Evolutionary conservation across 2,113 vertebrate species (phyloP).

Genomic region (Podarcis muralis): DNA sequence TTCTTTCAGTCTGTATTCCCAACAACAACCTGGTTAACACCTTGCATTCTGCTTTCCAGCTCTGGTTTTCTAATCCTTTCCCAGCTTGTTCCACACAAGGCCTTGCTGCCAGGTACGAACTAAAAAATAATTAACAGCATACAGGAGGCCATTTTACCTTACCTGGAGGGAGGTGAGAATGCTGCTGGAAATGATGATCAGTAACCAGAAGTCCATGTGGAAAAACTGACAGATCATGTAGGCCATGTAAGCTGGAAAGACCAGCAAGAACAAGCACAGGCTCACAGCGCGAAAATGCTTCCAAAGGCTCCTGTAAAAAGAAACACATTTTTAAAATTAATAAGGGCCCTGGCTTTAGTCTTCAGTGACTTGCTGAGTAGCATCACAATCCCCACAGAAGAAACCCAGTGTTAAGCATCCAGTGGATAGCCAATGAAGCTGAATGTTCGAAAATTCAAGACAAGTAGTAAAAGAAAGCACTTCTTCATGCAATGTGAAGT

Average conservation of each 20-base stretch:
- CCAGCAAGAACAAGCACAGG: conserved; percentile 91
- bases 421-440: no score
- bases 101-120: background rate
- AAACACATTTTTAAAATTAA: conserved; percentile 2
- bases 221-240: conserved; percentile 99
- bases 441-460: no score
- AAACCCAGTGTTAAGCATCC: background rate
- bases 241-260: conserved; percentile 97
- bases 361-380: background rate
- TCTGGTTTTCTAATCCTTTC: background rate
- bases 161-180: conserved; percentile 98
- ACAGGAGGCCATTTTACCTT: conserved; percentile 24
- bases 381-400: background rate
- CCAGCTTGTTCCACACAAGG: background rate
- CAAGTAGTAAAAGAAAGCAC: no score
- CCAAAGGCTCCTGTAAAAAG: conserved; percentile 90
- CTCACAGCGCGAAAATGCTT: conserved; percentile 97
- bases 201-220: conserved; percentile 99
- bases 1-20: background rate
- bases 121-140: background rate
- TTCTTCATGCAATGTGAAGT: no score
- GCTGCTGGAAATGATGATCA: conserved; percentile 98
- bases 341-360: background rate
- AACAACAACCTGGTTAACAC: background rate
- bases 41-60: background rate